These are phyloP conservation scores for Jacana jacana DNA, from an alignment of 2,113 vertebrate species.

Conservation along the genomic window DNA sequence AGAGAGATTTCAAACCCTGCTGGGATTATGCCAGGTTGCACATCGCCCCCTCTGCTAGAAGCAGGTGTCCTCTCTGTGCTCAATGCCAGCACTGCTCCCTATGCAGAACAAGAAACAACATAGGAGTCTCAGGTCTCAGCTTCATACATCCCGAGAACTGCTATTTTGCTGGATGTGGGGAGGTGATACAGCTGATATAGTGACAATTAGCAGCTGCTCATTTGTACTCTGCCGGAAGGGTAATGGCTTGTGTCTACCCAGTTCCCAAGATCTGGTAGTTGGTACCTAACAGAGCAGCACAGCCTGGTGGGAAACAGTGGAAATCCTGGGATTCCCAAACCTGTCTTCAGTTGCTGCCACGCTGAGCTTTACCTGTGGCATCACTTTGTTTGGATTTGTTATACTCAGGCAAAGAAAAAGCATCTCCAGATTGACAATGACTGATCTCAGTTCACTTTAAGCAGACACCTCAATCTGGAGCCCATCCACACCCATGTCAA, in stretches of 20 bases:
- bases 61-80: background rate
- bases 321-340: background rate
- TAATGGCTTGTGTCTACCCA: background rate
- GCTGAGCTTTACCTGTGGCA: background rate
- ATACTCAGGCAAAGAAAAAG: background rate
- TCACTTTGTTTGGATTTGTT: background rate
- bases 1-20: background rate
- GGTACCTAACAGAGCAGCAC: background rate
- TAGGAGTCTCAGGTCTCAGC: background rate
- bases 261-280: background rate
- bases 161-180: background rate
- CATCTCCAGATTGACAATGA: background rate
- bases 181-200: fast-evolving
- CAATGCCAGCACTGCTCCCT: background rate
- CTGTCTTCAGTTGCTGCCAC: background rate
- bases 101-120: background rate
- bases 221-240: background rate
- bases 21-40: background rate
- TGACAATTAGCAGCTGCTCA: background rate
- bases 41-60: background rate
- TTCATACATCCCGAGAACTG: background rate
- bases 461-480: background rate
- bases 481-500: background rate
- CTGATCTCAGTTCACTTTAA: background rate
- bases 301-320: background rate